Conservation (phyloP, 2,113 vertebrate species). For the Ia io region DNA sequence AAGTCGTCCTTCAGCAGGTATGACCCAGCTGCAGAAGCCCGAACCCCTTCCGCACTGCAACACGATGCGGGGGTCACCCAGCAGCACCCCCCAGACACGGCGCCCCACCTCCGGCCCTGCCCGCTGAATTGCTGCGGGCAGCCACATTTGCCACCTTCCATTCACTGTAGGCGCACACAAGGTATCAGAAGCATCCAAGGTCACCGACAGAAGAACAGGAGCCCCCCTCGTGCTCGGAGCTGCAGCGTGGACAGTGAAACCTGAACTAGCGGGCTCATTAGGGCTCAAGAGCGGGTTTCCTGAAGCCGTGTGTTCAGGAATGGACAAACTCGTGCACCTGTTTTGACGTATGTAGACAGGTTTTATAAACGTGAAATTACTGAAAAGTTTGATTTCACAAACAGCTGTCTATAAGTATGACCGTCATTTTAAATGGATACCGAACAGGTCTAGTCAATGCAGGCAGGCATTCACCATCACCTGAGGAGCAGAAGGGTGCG, state of each 20-base stretch:
- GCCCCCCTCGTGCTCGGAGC: not conserved
- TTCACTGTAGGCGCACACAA: not conserved
- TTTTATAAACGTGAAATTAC: accelerated
- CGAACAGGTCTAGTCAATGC: too few species aligned
- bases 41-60: not conserved
- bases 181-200: not conserved
- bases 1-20: not conserved
- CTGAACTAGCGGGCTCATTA: too few species aligned
- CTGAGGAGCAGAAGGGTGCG: too few species aligned
- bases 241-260: too few species aligned
- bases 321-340: too few species aligned
- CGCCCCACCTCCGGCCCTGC: not conserved
- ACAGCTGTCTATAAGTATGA: too few species aligned
- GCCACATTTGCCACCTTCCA: not conserved
- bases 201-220: not conserved
- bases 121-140: not conserved
- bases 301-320: too few species aligned
- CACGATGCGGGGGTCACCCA: not conserved
- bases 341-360: too few species aligned
- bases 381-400: too few species aligned
- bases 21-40: not conserved
- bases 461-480: too few species aligned
- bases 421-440: too few species aligned
- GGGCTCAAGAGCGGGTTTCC: too few species aligned
- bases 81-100: accelerated